Percentiles rank a stretch among this genome's conserved stretches.
phyloP scores from a whole-genome alignment of 1,140 invertebrate genomes.

The Drosophila pseudoananassae region DNA sequence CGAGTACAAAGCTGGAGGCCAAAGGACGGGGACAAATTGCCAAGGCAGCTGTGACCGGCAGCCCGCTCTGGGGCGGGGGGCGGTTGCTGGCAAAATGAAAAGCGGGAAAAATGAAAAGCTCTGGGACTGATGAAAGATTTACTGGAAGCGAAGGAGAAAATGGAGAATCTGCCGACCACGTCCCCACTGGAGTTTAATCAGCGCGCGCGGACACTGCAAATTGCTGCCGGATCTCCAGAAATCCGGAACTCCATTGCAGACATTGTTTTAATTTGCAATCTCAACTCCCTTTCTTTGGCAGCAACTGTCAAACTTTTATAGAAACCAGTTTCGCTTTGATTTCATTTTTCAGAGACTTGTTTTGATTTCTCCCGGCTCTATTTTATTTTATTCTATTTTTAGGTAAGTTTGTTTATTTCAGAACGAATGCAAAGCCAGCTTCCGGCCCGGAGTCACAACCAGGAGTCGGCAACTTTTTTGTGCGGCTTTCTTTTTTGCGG shows the following conservation, averaged over 20 bases:
- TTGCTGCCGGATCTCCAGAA: slow-evolving; percentile 42
- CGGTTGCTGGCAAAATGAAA: neutral
- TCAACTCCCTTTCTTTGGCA: slow-evolving; percentile 30
- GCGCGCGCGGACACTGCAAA: slow-evolving; percentile 48
- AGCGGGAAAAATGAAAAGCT: slow-evolving; percentile 20
- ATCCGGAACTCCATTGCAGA: slow-evolving; percentile 50
- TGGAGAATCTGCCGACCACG: neutral
- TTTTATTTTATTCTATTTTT: slow-evolving; percentile 12
- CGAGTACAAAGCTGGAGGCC: slow-evolving; percentile 9
- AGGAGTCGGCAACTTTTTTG: slow-evolving; percentile 31
- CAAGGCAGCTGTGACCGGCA: slow-evolving; percentile 30
- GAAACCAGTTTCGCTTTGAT: slow-evolving; percentile 50
- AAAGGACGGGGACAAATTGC: slow-evolving; percentile 51
- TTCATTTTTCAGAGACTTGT: slow-evolving; percentile 19
- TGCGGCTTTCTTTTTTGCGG: slow-evolving; percentile 53
- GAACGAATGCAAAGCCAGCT: slow-evolving; percentile 17
- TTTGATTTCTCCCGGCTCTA: slow-evolving; percentile 13
- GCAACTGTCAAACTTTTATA: slow-evolving; percentile 67
- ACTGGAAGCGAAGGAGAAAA: slow-evolving; percentile 3
- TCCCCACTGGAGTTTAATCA: slow-evolving; percentile 50
- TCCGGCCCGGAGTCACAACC: slow-evolving; percentile 4
- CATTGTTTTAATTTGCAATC: slow-evolving; percentile 75
- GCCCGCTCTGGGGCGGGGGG: neutral
- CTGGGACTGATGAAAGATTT: slow-evolving; percentile 62
- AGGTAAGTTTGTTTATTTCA: slow-evolving; percentile 36